Base-by-base conservation (phyloP, 2,888 invertebrate species). In the Ptilodon capucinus region DNA sequence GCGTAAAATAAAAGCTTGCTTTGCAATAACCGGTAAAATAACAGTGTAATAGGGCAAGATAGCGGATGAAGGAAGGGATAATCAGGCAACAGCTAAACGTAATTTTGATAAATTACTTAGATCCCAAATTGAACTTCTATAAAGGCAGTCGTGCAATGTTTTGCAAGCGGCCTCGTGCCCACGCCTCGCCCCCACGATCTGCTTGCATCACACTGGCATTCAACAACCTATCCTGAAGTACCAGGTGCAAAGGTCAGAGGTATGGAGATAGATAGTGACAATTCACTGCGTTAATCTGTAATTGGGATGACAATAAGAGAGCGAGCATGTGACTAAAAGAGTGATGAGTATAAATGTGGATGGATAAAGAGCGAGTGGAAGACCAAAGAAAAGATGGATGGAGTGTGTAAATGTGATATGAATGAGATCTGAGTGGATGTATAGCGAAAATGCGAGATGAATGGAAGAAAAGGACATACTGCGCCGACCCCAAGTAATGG, bases 161-260 rank as follows among this genome's bases (percentile, higher is more conserved):
- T 81, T 80, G 86, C 78, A 84, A 85, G 68, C 57, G 78, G 56
- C 84, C 84, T 81, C 77, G 78, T 71, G 52, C 86, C 86, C 72
- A 85, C 86, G 67, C 64, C 51, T 45, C 70, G 68, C 68, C 72
- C 68, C 62, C 76, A 5, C 62, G 61, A 61, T 45, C 59, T 64
- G 57, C 67, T 63, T 72, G 70, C 74, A 67, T 65, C 68, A 66
- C 43, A 17, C 42, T 21, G 16, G 21, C 40, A 25, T 39, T 39
- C 39, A 7, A 39, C 6, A 35, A 5, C 40, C 42, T 40, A 42
- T 48, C 45, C 40, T 40, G 25, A 14, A 5, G 50, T 19, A 14
- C 17, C 34, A 46, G 51, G 64, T 42, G 43, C 59, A 62, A 70
- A 70, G 71, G 68, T 70, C 68, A 64, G 38, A 48, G 49, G 46